Evolutionary conservation across 2,797 vertebrate species (phyloP), one percentile per base, ranked within the genome.

Genomic region (Numenius phaeopus): DNA sequence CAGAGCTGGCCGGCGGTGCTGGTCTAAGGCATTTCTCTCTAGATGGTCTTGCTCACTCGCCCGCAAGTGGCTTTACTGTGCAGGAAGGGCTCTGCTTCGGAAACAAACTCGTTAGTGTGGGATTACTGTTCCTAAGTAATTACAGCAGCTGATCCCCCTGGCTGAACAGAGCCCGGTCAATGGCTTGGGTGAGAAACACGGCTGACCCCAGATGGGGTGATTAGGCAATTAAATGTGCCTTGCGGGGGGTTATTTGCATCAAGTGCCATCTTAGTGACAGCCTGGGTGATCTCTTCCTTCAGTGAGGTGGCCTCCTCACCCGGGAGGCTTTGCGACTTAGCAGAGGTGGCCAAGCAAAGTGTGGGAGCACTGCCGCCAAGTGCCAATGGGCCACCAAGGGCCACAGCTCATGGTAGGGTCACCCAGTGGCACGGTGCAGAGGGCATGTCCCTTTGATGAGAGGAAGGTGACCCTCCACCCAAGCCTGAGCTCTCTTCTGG

Each of bases 311-410:
- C 15, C 50, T 89, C 20, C 22, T 94, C 0, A 0, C 54, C n/a
- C 0, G 0, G 24, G 23, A 66, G n/a, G 26, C 44, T 82, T 49
- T 8, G 3, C 34, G 55, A 46, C 52, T 4, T 19, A 91, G 47
- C 58, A 84, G 44, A 19, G 24, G 26, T 49, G 21, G 32, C 34
- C 71, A 77, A 69, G 32, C 37, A 66, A 84, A 34, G 21, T 54
- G 32, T 49, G 21, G 26, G 13, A 29, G 19, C 65, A 40, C 55
- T 55, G 29, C 30, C 5, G 8, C 24, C 52, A 39, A 67, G 47
- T 1, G 10, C 17, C 59, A 70, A 22, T 6, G 18, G 34, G 46
- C 24, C 49, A 29, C 27, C 0, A 0, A 76, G 22, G 50, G 39
- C 42, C 70, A 47, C 34, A 82, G 34, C 26, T 84, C 24, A 23